These are phyloP conservation scores for Cecidostiba fungosa DNA, from an alignment of 2,888 invertebrate genomes.

Conservation along the genomic window DNA sequence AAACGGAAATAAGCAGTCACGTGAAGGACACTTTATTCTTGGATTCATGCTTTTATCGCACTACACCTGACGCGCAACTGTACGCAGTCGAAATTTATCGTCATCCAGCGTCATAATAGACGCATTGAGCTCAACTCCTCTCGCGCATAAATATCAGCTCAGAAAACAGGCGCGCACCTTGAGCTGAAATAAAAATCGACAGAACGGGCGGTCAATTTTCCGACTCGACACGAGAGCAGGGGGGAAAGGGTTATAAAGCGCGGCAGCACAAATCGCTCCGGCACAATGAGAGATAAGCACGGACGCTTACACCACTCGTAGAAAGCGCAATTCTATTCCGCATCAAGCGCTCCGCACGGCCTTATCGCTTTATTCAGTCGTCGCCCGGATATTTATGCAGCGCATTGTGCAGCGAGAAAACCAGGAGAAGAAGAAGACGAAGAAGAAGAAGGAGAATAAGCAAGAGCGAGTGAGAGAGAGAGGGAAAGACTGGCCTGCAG, in stretches of 20 bases:
- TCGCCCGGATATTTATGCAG: constrained; percentile 59
- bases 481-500: constrained; percentile 45
- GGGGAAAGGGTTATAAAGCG: constrained; percentile 21
- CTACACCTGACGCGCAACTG: neutral
- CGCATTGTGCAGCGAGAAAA: constrained; percentile 46
- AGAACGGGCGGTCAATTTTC: constrained; percentile 33
- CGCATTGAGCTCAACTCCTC: no score
- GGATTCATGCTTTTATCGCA: no score
- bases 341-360: constrained; percentile 4
- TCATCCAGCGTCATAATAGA: no score
- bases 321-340: constrained; percentile 54
- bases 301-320: neutral
- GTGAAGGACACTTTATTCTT: neutral
- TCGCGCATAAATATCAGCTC: neutral
- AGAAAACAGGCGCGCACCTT: neutral
- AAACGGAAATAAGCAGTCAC: neutral
- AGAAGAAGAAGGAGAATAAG: constrained; percentile 33
- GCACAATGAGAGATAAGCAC: constrained; percentile 43
- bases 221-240: neutral
- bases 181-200: constrained; percentile 6
- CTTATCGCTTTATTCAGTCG: constrained; percentile 63
- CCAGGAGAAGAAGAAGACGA: constrained; percentile 27
- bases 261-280: constrained; percentile 23
- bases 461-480: constrained; percentile 23
- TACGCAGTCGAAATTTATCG: no score